phyloP scores from a whole-genome alignment of 2,888 invertebrate species.

The Morpho achilles region DNA sequence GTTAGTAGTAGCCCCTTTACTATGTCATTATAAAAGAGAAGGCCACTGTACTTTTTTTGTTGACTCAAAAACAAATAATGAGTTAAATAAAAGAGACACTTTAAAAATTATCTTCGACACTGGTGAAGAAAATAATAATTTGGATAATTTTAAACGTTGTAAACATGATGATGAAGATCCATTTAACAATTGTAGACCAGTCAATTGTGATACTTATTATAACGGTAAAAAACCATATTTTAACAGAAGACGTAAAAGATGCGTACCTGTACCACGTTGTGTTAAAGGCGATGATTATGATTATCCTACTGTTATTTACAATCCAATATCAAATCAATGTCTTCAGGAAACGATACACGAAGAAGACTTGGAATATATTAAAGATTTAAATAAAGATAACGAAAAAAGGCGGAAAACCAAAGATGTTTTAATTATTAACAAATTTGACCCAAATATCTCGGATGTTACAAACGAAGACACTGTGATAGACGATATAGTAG shows the following conservation, averaged over 20 bases:
- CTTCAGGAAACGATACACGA: constrained; percentile 35
- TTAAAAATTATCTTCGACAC: constrained; percentile 58
- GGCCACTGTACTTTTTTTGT: constrained; percentile 54
- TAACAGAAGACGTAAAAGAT: constrained; percentile 40
- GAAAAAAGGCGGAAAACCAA: constrained; percentile 35
- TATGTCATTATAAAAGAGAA: constrained; percentile 46
- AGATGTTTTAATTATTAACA: constrained; percentile 44
- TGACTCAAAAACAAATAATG: constrained; percentile 44
- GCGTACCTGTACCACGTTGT: constrained; percentile 43
- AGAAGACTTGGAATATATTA: constrained; percentile 48
- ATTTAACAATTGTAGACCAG: constrained; percentile 53
- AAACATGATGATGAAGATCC: constrained; percentile 51
- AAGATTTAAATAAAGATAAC: constrained; percentile 31
- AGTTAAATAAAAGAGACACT: constrained; percentile 40
- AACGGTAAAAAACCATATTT: constrained; percentile 51
- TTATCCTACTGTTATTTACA: constrained; percentile 39
- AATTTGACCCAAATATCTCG: constrained; percentile 21
- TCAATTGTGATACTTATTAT: constrained; percentile 57
- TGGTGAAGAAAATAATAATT: constrained; percentile 28
- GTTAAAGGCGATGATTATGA: constrained; percentile 32
- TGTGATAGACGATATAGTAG: constrained; percentile 11
- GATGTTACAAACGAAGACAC: constrained; percentile 18
- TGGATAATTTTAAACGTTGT: constrained; percentile 38
- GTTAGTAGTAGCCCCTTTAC: constrained; percentile 50
- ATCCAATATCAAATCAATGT: constrained; percentile 50